phyloP scores from a whole-genome alignment of 2,888 invertebrate genomes.

The Xestia sexstrigata region DNA sequence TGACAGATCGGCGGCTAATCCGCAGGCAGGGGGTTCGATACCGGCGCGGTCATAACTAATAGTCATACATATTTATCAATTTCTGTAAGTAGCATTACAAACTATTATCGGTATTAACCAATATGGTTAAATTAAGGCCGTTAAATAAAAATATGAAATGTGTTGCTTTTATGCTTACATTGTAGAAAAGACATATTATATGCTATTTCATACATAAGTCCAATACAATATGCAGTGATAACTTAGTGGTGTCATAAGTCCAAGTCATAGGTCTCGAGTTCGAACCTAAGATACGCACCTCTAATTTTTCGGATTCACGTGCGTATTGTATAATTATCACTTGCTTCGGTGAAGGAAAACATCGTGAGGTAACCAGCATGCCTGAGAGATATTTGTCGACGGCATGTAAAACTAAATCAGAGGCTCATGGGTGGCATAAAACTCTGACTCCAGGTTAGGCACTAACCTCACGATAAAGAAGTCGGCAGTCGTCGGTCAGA shows the following conservation, averaged over 20 bases:
- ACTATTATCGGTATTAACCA: constrained; percentile 44
- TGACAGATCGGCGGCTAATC: constrained; percentile 75
- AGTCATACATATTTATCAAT: constrained; percentile 60
- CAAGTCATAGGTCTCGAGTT: no score
- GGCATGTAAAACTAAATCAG: no score
- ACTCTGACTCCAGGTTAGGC: not conserved
- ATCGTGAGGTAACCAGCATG: no score
- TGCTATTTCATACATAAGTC: no score
- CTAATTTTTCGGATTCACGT: no score
- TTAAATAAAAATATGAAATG: constrained; percentile 3
- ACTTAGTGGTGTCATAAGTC: no score
- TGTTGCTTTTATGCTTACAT: not conserved
- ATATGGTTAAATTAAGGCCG: constrained; percentile 25
- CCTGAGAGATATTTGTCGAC: no score
- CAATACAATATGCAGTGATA: no score
- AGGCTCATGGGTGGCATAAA: no score
- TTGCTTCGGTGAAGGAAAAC: no score
- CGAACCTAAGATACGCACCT: no score
- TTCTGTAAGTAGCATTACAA: constrained; percentile 56
- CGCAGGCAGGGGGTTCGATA: constrained; percentile 58
- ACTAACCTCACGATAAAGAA: not conserved
- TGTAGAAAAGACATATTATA: not conserved
- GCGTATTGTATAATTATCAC: no score
- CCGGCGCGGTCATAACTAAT: constrained; percentile 50
- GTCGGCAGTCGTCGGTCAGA: not conserved